These are phyloP conservation scores for Cylas formicarius DNA, from an alignment of 1,140 invertebrate species.

Conservation along the genomic window DNA sequence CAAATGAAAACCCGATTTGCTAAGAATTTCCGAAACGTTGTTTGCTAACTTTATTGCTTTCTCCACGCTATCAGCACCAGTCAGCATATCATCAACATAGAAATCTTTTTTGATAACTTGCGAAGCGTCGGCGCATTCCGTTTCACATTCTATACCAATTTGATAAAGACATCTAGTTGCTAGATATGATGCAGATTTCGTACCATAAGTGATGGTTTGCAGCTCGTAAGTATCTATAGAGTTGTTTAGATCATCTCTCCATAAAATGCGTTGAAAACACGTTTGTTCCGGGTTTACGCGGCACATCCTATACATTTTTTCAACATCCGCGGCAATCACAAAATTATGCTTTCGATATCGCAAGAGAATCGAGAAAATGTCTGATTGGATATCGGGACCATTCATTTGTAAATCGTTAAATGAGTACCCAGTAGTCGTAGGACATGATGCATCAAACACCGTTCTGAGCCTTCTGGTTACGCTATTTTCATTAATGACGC, in stretches of 20 bases:
- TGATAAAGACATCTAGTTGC: conserved; percentile 27
- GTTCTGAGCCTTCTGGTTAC: conserved; percentile 23
- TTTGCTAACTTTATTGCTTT: conserved; percentile 20
- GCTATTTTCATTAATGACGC: conserved; percentile 10
- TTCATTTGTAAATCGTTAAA: conserved; percentile 33
- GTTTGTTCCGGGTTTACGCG: conserved; percentile 29
- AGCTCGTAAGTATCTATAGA: conserved; percentile 23
- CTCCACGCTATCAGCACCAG: conserved; percentile 26
- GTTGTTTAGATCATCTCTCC: conserved; percentile 31
- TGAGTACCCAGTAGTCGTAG: conserved; percentile 22
- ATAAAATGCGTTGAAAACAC: conserved; percentile 38
- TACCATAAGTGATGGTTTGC: conserved; percentile 30
- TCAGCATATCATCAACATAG: conserved; percentile 41
- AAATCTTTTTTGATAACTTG: conserved; percentile 27
- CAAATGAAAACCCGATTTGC: conserved; percentile 29
- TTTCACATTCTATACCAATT: conserved; percentile 18
- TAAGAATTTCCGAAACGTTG: conserved; percentile 11
- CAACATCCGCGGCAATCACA: conserved; percentile 41
- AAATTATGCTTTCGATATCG: conserved; percentile 39
- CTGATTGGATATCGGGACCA: conserved; percentile 35
- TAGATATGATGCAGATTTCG: conserved; percentile 29
- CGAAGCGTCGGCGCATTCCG: conserved; percentile 21
- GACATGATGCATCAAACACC: conserved; percentile 40
- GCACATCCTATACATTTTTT: conserved; percentile 41
- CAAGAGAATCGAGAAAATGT: conserved; percentile 40